phyloP scores from a whole-genome alignment of 2,888 invertebrate species.

The Stegophylla sp. region DNA sequence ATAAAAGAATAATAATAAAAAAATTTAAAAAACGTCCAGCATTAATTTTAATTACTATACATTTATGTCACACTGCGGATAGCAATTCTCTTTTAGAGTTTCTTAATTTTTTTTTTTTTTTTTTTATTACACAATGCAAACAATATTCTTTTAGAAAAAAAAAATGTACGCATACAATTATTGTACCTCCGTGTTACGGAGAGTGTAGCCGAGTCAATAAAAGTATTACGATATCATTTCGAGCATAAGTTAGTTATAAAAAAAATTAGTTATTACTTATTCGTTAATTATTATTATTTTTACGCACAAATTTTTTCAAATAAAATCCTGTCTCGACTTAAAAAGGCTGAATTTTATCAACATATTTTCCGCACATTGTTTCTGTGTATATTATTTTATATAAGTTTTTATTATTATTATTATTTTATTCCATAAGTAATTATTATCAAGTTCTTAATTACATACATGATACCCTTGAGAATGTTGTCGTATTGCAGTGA shows the following conservation, averaged over 20 bases:
- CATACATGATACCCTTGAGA: conserved; percentile 1
- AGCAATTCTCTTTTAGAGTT: conserved; percentile 56
- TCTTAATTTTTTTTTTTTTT: too few species aligned
- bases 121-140: conserved; percentile 47
- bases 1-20: conserved; percentile 59
- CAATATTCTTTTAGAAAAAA: conserved; percentile 37
- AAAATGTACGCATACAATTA: conserved; percentile 27
- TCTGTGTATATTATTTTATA: not conserved
- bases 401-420: conserved; percentile 12
- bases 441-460: conserved; percentile 18
- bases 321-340: too few species aligned
- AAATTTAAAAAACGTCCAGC: conserved; percentile 57
- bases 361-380: too few species aligned
- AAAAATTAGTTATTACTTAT: conserved; percentile 10
- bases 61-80: conserved; percentile 58
- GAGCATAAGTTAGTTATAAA: not conserved
- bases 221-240: conserved; percentile 10
- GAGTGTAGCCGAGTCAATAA: conserved; percentile 35
- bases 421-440: not conserved
- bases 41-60: conserved; percentile 59
- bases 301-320: too few species aligned
- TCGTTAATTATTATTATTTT: conserved; percentile 12
- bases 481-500: not conserved
- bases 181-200: not conserved
- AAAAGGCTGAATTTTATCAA: too few species aligned